Evolutionary conservation across 53 echinoderm and acorn worm genomes (phyloP), one percentile per base, ranked within the genome.

Genomic region (Apostichopus leukothele): DNA sequence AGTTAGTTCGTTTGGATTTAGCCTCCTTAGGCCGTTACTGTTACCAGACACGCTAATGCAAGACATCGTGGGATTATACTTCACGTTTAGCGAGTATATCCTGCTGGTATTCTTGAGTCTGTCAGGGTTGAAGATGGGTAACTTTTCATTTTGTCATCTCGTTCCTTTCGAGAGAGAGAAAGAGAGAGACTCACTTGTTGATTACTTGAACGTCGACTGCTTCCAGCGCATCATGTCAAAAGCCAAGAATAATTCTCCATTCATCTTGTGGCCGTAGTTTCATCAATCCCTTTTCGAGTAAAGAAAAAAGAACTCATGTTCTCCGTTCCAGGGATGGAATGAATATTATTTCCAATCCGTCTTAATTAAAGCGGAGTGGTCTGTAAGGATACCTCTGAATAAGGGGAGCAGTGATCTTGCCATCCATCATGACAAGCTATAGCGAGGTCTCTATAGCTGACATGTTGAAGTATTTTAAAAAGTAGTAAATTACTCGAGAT

Each of bases 191-290:
- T 71, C 5, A 71, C 71, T 71, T 71, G 71, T n/a, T 71, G 71
- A 71, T 71, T 71, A 16, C 71, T 71, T 19, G 16, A 71, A 71
- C 18, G 71, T 71, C 18, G 71, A 71, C 71, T 71, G 18, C n/a
- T 71, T 71, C 71, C 18, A 71, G n/a, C 16, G 71, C 71, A 71
- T 71, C 71, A 71, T 71, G 71, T 71, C 71, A 71, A 71, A 71
- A 71, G 39, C 18, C 16, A 71, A 13, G 71, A 71, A 71, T 71
- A 0, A 71, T 14, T 71, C 71, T 71, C 71, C 71, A 71, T 71
- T 71, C 13, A n/a, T 39, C 71, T 71, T 19, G 71, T 71, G 18
- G 71, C 18, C 18, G 71, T 6, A 71, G 18, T 71, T 71, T 71
- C 71, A 71, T 71, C 20, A 71, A 19, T 39, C 39, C 39, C 39